These are phyloP conservation scores for Lerema accius DNA, from an alignment of 1,140 invertebrate genomes.

Conservation along the genomic window DNA sequence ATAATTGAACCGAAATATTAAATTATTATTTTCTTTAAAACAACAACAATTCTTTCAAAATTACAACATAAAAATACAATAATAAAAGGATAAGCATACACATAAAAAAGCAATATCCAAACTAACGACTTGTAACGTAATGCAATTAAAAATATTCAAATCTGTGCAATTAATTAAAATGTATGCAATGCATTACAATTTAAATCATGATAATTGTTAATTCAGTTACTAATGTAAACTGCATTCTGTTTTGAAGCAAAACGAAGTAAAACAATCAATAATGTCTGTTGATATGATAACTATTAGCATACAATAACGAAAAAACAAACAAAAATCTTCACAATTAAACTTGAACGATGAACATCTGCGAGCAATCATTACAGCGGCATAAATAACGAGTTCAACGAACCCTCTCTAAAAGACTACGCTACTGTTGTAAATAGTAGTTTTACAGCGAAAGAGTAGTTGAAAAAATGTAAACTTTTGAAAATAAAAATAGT, in stretches of 20 bases:
- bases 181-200: too few relatives aligned
- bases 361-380: conserved; percentile 46
- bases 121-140: too few relatives aligned
- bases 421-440: conserved; percentile 48
- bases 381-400: conserved; percentile 51
- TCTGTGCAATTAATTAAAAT: too few relatives aligned
- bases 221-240: too few relatives aligned
- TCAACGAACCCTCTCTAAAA: conserved; percentile 47
- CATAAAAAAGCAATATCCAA: too few relatives aligned
- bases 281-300: conserved; percentile 19
- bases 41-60: too few relatives aligned
- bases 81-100: too few relatives aligned
- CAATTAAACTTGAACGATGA: conserved; percentile 33
- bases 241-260: background rate
- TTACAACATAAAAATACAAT: too few relatives aligned
- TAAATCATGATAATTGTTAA: too few relatives aligned
- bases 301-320: conserved; percentile 12
- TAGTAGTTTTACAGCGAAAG: conserved; percentile 29
- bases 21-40: too few relatives aligned
- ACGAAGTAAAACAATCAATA: background rate
- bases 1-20: too few relatives aligned
- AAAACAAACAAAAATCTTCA: conserved; percentile 31
- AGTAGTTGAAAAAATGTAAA: conserved; percentile 34
- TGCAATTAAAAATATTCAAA: too few relatives aligned
- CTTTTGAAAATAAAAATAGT: conserved; percentile 5